Base-by-base conservation (phyloP, 2,888 invertebrate genomes). In the Eledona agricola region DNA sequence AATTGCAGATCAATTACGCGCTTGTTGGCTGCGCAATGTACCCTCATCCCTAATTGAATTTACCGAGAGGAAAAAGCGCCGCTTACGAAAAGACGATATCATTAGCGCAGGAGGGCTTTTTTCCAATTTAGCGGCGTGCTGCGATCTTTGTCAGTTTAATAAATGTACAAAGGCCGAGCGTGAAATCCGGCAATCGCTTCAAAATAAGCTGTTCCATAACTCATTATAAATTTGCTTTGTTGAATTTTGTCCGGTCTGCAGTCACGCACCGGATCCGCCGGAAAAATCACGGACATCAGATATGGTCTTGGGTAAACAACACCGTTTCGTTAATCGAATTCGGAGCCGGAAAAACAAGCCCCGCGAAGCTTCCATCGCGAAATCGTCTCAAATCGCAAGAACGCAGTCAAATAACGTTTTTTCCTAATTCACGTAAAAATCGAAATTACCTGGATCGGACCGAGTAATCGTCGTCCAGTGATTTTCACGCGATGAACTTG, bases 191-290 rank as follows among this genome's bases (percentile, higher is more conserved):
- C 67, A 63, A 69, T 67, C 64, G 64, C 51, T 58, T 52, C 65
- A 67, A 69, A 71, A 70, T 70, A 66, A 71, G 71, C 69, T 71
- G 68, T 71, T 68, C 65, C 59, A 56, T 58, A 64, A 60, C 64
- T 67, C 65, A 70, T 70, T 70, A 69, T 63, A 58, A 59, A 57
- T 64, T 60, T 59, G 62, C 67, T 64, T 68, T 67, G 65, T 68
- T 65, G 46, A 58, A 64, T 64, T 66, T 58, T 61, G 38, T 43
- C 38, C 57, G 62, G 55, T 53, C 47, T 23, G 29, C 28, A 32
- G 29, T 42, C 51, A 45, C 45, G 45, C 43, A 43, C 20, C 43
- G 31, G n/a, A n/a, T n/a, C n/a, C n/a, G n/a, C n/a, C n/a, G n/a
- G n/a, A n/a, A n/a, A n/a, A n/a, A n/a, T n/a, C n/a, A n/a, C n/a